These are phyloP conservation scores for Phocoena phocoena DNA, from an alignment of 2,113 vertebrate genomes.

Conservation along the genomic window DNA sequence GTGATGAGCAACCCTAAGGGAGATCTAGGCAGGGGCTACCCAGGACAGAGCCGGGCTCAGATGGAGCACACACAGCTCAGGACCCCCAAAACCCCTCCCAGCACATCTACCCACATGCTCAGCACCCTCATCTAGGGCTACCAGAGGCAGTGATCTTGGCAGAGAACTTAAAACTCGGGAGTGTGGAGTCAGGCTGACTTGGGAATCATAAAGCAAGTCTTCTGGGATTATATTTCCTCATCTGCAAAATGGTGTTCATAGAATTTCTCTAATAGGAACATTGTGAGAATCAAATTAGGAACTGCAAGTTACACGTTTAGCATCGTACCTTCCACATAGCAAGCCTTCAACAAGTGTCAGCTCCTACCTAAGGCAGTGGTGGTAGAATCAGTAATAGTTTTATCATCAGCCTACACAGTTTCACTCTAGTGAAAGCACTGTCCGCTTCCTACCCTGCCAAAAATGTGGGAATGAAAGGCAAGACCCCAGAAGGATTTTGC, in stretches of 20 bases:
- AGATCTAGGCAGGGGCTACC: neutral
- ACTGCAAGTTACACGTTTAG: neutral
- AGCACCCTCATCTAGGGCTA: neutral
- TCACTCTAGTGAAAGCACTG: neutral
- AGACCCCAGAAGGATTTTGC: neutral
- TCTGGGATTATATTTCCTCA: neutral
- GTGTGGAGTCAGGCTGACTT: neutral
- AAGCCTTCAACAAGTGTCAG: neutral
- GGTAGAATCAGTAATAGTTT: too few species aligned
- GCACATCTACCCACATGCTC: neutral
- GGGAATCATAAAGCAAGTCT: neutral
- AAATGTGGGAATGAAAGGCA: accelerated
- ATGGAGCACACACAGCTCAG: neutral
- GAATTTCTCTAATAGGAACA: neutral
- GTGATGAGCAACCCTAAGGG: neutral
- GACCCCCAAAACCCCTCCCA: neutral
- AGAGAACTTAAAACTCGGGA: neutral
- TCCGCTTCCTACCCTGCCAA: neutral
- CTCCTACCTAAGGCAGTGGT: neutral
- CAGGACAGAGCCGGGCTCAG: neutral
- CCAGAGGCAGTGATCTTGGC: neutral
- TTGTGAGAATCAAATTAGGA: neutral
- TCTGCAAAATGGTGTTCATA: neutral
- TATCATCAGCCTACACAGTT: too few species aligned
- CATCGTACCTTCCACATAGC: neutral